Base-by-base conservation (phyloP, 2,888 invertebrate species). In the Lordiphosa andalusiaca region DNA sequence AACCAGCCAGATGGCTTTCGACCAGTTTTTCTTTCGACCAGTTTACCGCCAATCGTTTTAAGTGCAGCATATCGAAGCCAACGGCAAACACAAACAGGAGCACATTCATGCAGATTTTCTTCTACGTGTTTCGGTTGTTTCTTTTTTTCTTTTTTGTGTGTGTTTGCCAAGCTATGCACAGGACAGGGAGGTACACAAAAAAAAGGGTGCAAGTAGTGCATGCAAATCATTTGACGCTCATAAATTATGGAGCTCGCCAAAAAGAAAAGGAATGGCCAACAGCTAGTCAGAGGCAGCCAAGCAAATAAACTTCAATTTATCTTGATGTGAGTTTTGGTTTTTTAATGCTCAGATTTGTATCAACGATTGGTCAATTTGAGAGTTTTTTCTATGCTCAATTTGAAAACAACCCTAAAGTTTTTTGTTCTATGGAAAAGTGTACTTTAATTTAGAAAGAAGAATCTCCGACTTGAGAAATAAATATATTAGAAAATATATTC, bases 171-270 rank as follows among this genome's bases (percentile, higher is more conserved):
- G 35, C 10, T 50, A 38, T 36, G 37, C 53, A 47, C 41, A 40
- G 10, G 16, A 53, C 52, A 40, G 52, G 41, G 21, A 50, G 44
- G 53, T 54, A 49, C 4, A 16, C 16, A 56, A 64, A 35, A 36
- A 41, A 19, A 54, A 53, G 51, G 63, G 53, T 58, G 69, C 51
- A 57, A 62, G 61, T 71, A 64, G 42, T 67, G 76, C 74, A 78
- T 74, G 84, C 82, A 84, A 84, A 84, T 77, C 64, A 77, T 77
- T 84, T 69, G 78, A 47, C 70, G 51, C 78, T 68, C 70, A 82
- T 82, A 80, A 80, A 82, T 82, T 77, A 82, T 78, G 72, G 35
- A 53, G 46, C 37, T 12, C 35, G 16, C 36, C 50, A 13, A 38
- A 38, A 39, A 33, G 41, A 13, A 38, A 39, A 33, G 42, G 49